Evolutionary conservation across 2,888 invertebrate species (phyloP), one percentile per base, ranked within the genome.

Genomic region (Chrysolina oricalcia): DNA sequence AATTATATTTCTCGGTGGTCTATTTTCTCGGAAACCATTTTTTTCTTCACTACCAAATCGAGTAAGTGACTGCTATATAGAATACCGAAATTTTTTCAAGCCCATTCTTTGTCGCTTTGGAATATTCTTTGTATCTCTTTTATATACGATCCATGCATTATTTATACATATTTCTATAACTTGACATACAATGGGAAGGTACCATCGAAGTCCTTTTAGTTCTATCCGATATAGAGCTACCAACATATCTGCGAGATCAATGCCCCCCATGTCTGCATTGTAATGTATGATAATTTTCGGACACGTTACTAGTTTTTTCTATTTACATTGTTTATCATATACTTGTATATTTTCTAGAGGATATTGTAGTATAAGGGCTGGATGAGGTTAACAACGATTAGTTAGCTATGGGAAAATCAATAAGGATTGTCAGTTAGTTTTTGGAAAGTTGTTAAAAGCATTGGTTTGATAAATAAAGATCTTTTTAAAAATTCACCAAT

Each of bases 251-350:
- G 67, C 65, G 2, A 78, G 59, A 66, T 78, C 78, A 6, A 80
- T 74, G 15, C 80, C 79, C 3, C 80, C 76, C 81, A 80, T 80
- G 62, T 80, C 76, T 46, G 71, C 73, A 71, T 81, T 82, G 64
- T 81, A 82, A n/a, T 81, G 79, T 62, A 80, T 75, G 50, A 81
- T 70, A 35, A 78, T 73, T 53, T 79, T 40, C 4, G 76, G 78
- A 69, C 78, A 78, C 17, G 46, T 3, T 19, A 76, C 72, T 6
- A 21, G 50, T 41, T 73, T 50, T 59, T 69, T 79, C 15, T 19
- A 41, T 53, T 79, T 79, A 35, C 15, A 21, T 17, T 17, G 46
- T 62, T 70, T 70, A 27, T 70, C 21, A 11, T 70, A 62, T 46
- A 62, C 17, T 27, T 62, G 40, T n/a, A 70, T 19, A 43, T 63